Base-by-base conservation (phyloP, 2,113 vertebrate species). In the Laterallus jamaicensis region DNA sequence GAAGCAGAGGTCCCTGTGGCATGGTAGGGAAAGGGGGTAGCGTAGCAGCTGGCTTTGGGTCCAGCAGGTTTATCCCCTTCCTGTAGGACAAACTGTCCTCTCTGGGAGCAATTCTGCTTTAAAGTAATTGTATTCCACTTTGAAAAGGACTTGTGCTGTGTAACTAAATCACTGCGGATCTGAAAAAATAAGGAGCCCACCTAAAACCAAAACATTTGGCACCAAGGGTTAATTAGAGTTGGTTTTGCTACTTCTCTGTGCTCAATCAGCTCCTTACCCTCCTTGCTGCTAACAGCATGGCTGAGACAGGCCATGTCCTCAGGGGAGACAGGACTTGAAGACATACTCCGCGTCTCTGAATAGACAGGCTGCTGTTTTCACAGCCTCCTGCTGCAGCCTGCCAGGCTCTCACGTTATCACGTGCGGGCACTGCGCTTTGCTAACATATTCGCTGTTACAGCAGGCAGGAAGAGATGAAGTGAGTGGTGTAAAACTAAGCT, bases 401-500 rank as follows among this genome's bases (percentile, higher is more conserved):
- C 37, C 5, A 4, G 58, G 58, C 60, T 93, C 24, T 76, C 80
- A 47, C 54, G 16, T 71, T 64, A 60, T 71, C 88, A 66, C 12
- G 12, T 19, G 4, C 56, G 37, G 88, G 66, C 44, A 75, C 76
- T 44, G 5, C 10, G 3, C 81, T 76, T 91, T 94, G 39, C 73
- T 82, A 88, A 81, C 15, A 3, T 35, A 74, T 49, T 71, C 88
- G 49, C 64, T 86, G 5, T 82, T 87, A 42, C 15, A 89, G 77
- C 24, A 73, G 66, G 21, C 54, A 86, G 70, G 88, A 93, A 82
- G 62, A 67, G 54, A 84, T 79, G 60, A 68, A 84, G 62, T 56
- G 73, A 52, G 44, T 62, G 62, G 81, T 86, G 19, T 88, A 88
- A 92, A 96, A 81, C 60, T 79, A 91, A 84, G 76, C 28, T 94